Conservation (phyloP, 2,888 invertebrate genomes). For the Clitarchus hookeri region DNA sequence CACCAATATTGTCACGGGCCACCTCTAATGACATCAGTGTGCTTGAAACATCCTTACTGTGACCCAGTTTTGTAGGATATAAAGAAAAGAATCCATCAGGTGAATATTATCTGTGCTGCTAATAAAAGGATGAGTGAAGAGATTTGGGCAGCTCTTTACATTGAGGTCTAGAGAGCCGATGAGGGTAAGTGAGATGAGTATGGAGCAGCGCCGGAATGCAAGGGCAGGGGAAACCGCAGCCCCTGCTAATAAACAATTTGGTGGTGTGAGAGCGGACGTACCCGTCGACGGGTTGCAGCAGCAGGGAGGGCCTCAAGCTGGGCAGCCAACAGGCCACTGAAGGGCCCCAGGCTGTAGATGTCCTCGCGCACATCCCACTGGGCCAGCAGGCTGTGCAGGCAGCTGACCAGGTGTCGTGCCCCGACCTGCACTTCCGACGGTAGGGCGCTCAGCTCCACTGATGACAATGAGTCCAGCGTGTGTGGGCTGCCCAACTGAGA, state of each 20-base stretch:
- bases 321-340: slow-evolving; percentile 64
- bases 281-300: slow-evolving; percentile 61
- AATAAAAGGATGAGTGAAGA: too few species aligned
- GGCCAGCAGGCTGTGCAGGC: slow-evolving; percentile 61
- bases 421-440: slow-evolving; percentile 54
- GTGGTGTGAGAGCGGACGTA: slow-evolving; percentile 46
- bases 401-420: slow-evolving; percentile 57
- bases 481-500: too few species aligned
- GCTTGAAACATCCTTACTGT: too few species aligned
- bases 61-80: too few species aligned
- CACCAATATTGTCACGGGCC: too few species aligned
- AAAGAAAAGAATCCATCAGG: too few species aligned
- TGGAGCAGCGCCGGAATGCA: too few species aligned
- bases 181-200: too few species aligned
- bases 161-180: too few species aligned
- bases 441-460: slow-evolving; percentile 55
- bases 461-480: slow-evolving; percentile 43
- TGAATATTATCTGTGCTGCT: too few species aligned
- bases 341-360: slow-evolving; percentile 66
- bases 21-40: too few species aligned
- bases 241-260: background rate
- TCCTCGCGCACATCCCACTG: slow-evolving; percentile 67
- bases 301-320: slow-evolving; percentile 63
- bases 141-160: too few species aligned
- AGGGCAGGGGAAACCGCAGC: background rate